These are phyloP conservation scores for Mesaphorura yosii DNA, from an alignment of 1,140 invertebrate genomes.

Conservation along the genomic window DNA sequence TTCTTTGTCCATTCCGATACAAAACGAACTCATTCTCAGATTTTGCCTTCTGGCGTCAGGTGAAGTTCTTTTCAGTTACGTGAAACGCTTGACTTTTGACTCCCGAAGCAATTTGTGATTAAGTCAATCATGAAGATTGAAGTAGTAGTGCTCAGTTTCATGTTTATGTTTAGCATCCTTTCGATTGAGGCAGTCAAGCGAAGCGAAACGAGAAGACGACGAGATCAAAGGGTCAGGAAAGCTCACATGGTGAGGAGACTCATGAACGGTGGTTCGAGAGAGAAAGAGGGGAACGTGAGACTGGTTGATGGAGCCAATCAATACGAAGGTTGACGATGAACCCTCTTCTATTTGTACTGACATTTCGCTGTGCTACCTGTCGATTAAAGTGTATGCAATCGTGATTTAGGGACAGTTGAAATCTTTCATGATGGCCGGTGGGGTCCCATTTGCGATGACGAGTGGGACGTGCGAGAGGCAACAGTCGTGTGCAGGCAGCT, in stretches of 20 bases:
- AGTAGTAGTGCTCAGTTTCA: background rate
- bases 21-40: too few relatives aligned
- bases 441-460: constrained; percentile 85
- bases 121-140: background rate
- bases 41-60: too few relatives aligned
- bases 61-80: too few relatives aligned
- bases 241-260: constrained; percentile 40
- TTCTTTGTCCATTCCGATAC: too few relatives aligned
- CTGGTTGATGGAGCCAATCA: constrained; percentile 51
- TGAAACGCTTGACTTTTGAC: too few relatives aligned
- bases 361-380: too few relatives aligned
- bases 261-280: constrained; percentile 41
- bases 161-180: background rate
- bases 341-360: too few relatives aligned
- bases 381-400: too few relatives aligned
- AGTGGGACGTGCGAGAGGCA: constrained; percentile 62
- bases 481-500: constrained; percentile 67
- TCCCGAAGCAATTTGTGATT: too few relatives aligned
- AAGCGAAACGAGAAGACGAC: background rate
- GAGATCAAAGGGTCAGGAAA: constrained; percentile 35
- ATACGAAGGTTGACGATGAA: constrained; percentile 51
- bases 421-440: constrained; percentile 70
- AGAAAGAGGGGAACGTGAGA: constrained; percentile 56
- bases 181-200: background rate
- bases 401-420: constrained; percentile 76